Evolutionary conservation across 2,797 vertebrate species (phyloP).

Genomic region (Centropyge bicolor): DNA sequence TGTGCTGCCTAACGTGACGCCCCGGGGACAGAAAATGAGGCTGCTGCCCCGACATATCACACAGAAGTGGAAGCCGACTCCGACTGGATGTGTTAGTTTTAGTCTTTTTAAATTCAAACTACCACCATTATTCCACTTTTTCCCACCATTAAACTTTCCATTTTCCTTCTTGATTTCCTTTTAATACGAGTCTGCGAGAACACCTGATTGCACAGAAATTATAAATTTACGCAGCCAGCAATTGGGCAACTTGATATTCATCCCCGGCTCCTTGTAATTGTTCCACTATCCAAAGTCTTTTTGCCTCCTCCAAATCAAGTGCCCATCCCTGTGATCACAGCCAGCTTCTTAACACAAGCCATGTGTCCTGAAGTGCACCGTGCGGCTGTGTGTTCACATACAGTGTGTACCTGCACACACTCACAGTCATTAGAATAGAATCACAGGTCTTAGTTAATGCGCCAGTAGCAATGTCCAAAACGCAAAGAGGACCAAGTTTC

Average conservation of each 20-base stretch:
- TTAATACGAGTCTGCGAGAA: slow-evolving; percentile 34
- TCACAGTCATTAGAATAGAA: slow-evolving; percentile 45
- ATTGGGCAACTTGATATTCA: slow-evolving; percentile 26
- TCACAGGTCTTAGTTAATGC: slow-evolving; percentile 34
- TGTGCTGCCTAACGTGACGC: slow-evolving; percentile 29
- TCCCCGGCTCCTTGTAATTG: slow-evolving; percentile 44
- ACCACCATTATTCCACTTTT: slow-evolving; percentile 3
- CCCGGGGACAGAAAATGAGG: slow-evolving; percentile 36
- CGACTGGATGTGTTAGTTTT: slow-evolving; percentile 26
- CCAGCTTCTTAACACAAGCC: slow-evolving; percentile 60
- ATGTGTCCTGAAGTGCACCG: slow-evolving; percentile 66
- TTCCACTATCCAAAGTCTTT: slow-evolving; percentile 34
- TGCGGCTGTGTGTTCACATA: slow-evolving; percentile 23
- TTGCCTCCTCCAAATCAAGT: slow-evolving; percentile 49
- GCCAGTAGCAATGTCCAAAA: slow-evolving; percentile 33
- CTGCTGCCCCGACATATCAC: slow-evolving; percentile 39
- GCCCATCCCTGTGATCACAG: slow-evolving; percentile 54
- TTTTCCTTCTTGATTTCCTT: slow-evolving; percentile 26
- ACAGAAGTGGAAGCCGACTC: slow-evolving; percentile 8
- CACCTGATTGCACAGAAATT: slow-evolving; percentile 49
- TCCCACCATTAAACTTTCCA: neutral
- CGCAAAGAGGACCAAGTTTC: slow-evolving; percentile 1
- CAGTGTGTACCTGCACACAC: slow-evolving; percentile 29
- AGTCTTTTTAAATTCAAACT: slow-evolving; percentile 31
- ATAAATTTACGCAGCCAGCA: slow-evolving; percentile 6